Base-by-base conservation (phyloP, 2,113 vertebrate genomes). In the Engystomops pustulosus region DNA sequence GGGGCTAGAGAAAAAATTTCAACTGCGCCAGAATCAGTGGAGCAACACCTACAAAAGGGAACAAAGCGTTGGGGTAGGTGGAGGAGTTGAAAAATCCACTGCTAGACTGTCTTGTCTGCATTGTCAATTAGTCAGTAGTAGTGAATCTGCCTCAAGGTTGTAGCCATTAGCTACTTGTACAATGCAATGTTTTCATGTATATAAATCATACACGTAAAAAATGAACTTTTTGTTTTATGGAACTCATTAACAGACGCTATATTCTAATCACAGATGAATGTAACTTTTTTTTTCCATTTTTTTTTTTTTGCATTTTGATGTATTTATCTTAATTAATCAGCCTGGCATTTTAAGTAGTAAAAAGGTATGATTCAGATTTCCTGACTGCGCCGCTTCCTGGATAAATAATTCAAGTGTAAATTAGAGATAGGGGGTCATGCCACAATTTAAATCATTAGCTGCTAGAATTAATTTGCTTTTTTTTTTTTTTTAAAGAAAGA, bases 321-420 rank as follows among this genome's bases (percentile, higher is more conserved):
- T 70, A 53, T 84, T 55, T 78, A 78, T 78, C 45, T 69, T 69
- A 78, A 84, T 84, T 78, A 78, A 69, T 84, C 82, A 78, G 60
- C 34, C 45, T 84, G 62, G 74, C 82, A 84, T 84, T 84, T 69
- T 78, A 78, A 84, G 62, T 69, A 69, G 45, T 55, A 55, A 55
- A 78, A 78, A 84, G 82, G 82, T 84, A 84, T 69, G 82, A 84
- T 84, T 84, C 82, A 84, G 82, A 84, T 84, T 84, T 84, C 74
- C 82, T 69, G 82, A 78, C 82, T 78, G 60, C 34, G 32, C 82
- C 34, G 34, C 34, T 79, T 70, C 74, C 75, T n/a, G 49, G 23
- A 85, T 85, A 79, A 85, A 85, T 85, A 85, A 85, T 85, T 85
- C 75, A 79, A 69, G 83, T 85, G 83, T 79, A 79, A 85, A 85